phyloP scores from a whole-genome alignment of 2,113 vertebrate species.

The Alligator mississippiensis region DNA sequence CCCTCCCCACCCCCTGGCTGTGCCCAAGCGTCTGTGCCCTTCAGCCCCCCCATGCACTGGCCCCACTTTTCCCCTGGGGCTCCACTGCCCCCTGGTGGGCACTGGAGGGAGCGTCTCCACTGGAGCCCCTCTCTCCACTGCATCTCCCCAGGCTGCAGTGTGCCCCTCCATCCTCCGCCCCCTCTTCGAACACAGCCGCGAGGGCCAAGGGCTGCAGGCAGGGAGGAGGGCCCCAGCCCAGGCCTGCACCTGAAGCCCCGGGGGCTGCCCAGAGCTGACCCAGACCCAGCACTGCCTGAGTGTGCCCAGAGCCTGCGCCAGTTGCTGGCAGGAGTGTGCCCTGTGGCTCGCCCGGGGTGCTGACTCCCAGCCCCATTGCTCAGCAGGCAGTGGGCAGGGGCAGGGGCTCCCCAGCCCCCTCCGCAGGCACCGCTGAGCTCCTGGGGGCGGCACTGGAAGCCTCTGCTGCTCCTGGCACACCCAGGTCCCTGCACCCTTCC shows the following conservation, averaged over 20 bases:
- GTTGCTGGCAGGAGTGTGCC: too few species aligned
- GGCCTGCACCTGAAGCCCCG: too few species aligned
- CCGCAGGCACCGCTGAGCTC: neutral
- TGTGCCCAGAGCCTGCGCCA: too few species aligned
- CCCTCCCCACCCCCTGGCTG: too few species aligned
- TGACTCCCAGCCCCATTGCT: neutral
- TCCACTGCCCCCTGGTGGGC: neutral
- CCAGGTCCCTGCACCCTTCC: neutral
- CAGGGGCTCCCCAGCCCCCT: neutral
- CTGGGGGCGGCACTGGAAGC: neutral
- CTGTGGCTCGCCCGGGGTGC: too few species aligned
- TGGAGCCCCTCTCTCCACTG: too few species aligned
- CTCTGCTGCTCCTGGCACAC: neutral
- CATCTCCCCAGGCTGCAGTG: neutral
- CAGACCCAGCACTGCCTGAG: too few species aligned
- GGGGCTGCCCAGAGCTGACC: too few species aligned
- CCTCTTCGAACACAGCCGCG: neutral
- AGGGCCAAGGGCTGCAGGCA: too few species aligned
- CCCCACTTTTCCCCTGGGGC: neutral
- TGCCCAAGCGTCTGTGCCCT: neutral
- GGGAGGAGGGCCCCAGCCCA: neutral
- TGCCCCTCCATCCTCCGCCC: neutral
- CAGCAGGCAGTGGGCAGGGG: neutral
- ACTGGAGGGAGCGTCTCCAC: neutral
- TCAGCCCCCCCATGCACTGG: too few species aligned